Evolutionary conservation across 2,797 vertebrate genomes (phyloP).

Genomic region (Enteromius fasciolatus): DNA sequence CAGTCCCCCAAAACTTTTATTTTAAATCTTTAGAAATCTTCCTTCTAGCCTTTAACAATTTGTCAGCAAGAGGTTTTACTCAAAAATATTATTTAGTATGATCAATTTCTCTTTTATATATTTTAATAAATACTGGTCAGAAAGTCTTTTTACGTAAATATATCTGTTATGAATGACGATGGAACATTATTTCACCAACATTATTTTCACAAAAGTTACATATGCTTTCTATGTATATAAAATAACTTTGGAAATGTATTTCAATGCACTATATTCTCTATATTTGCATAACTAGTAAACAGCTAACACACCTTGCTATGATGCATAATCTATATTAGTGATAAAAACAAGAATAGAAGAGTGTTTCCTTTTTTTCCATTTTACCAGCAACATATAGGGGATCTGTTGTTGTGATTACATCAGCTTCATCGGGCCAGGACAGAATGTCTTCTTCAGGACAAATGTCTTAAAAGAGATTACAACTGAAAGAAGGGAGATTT

Average conservation of each 20-base stretch:
- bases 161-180: background rate
- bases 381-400: background rate
- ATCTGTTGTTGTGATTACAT: background rate
- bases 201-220: background rate
- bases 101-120: background rate
- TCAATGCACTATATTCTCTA: background rate
- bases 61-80: background rate
- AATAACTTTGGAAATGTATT: too few species aligned
- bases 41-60: background rate
- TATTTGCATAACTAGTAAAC: background rate
- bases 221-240: background rate
- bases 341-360: background rate
- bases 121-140: background rate
- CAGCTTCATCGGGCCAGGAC: slow-evolving; percentile 21
- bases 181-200: background rate
- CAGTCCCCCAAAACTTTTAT: too few species aligned
- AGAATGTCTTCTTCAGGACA: background rate
- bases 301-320: too few species aligned
- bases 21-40: background rate
- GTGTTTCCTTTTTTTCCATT: background rate
- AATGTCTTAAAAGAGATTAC: slow-evolving; percentile 26
- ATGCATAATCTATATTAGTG: background rate
- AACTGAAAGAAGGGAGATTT: slow-evolving; percentile 36
- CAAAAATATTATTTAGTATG: background rate
- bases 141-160: background rate